These are phyloP conservation scores for Ferrisia virgata DNA, from an alignment of 2,888 invertebrate genomes.

Conservation along the genomic window DNA sequence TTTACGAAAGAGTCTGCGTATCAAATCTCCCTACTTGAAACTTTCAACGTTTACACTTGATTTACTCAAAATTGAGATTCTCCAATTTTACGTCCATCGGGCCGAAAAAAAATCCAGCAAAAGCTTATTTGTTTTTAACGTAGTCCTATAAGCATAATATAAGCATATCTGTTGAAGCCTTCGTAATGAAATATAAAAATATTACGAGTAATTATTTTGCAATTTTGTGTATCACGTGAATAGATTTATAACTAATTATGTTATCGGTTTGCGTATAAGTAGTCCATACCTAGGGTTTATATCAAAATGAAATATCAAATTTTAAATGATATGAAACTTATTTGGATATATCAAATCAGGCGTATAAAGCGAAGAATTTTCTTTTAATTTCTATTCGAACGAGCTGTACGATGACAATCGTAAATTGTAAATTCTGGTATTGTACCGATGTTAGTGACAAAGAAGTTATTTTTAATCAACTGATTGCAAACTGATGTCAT, in stretches of 20 bases:
- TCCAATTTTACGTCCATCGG: not conserved
- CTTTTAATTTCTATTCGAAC: not conserved
- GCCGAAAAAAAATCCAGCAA: not conserved
- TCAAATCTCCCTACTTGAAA: not conserved
- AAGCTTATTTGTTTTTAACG: not conserved
- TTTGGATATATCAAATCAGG: not conserved
- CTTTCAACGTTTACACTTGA: not conserved
- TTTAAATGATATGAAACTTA: not conserved
- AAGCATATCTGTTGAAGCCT: not conserved
- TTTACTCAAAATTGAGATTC: not conserved
- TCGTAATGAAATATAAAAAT: not conserved
- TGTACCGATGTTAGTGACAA: no score
- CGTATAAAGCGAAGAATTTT: no score
- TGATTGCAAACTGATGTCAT: no score
- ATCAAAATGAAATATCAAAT: not conserved
- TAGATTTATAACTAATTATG: not conserved
- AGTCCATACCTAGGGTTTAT: no score
- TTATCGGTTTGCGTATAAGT: not conserved
- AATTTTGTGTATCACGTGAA: not conserved
- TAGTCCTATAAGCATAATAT: not conserved
- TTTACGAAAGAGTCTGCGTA: constrained; percentile 4
- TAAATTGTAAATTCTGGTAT: no score
- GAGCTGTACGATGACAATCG: no score
- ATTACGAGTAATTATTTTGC: not conserved
- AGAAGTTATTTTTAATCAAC: no score